Evolutionary conservation across 2,888 invertebrate genomes (phyloP).

Genomic region (Caenorhabditis doughertyi): DNA sequence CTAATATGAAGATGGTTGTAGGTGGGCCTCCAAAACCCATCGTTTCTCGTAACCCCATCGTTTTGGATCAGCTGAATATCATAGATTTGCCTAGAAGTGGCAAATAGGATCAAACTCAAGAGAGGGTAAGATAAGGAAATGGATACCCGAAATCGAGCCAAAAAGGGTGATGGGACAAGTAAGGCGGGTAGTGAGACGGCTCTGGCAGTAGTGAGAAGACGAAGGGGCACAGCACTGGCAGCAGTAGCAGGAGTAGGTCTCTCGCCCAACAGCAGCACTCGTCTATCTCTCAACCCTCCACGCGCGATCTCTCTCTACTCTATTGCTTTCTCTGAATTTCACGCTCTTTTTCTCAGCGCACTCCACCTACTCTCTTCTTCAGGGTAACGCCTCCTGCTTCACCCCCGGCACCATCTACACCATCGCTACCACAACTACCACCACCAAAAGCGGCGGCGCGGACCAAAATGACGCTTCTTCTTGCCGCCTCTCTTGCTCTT

Average conservation of each 20-base stretch:
- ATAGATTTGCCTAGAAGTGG: slow-evolving; percentile 49
- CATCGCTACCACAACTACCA: slow-evolving; percentile 29
- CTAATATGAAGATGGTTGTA: slow-evolving; percentile 31
- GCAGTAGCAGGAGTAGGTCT: slow-evolving; percentile 58
- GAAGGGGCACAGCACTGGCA: slow-evolving; percentile 51
- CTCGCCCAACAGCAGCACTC: slow-evolving; percentile 46
- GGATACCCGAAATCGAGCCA: slow-evolving; percentile 59
- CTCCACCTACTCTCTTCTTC: slow-evolving; percentile 41
- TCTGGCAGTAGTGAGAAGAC: slow-evolving; percentile 59
- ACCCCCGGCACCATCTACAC: slow-evolving; percentile 43
- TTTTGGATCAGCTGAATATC: slow-evolving; percentile 59
- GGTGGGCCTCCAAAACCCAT: slow-evolving; percentile 43
- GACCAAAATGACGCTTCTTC: slow-evolving; percentile 34
- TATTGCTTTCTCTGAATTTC: slow-evolving; percentile 54
- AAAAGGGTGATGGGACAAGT: slow-evolving; percentile 53
- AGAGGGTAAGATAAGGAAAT: background rate
- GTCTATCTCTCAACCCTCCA: slow-evolving; percentile 35
- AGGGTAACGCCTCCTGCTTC: slow-evolving; percentile 49
- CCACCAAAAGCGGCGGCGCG: slow-evolving; percentile 46
- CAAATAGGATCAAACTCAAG: slow-evolving; percentile 1
- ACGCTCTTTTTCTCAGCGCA: slow-evolving; percentile 56
- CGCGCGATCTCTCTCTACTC: slow-evolving; percentile 42
- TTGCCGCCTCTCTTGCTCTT: slow-evolving; percentile 17
- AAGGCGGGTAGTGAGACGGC: slow-evolving; percentile 44
- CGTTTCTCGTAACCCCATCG: slow-evolving; percentile 56